These are phyloP conservation scores for Caerostris darwini DNA, from an alignment of 1,140 invertebrate species.

Conservation along the genomic window DNA sequence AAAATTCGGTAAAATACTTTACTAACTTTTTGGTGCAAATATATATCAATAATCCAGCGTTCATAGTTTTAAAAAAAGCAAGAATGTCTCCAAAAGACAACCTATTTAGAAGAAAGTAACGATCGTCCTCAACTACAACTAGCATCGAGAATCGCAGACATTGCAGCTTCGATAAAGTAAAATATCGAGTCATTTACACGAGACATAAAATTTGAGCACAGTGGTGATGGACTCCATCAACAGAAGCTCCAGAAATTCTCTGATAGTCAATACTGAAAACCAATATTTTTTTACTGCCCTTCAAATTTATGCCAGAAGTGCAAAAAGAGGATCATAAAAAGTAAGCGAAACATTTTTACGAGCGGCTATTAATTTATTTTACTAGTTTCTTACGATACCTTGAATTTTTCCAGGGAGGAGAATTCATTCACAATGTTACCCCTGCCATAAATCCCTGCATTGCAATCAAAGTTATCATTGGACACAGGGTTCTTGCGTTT, in stretches of 20 bases:
- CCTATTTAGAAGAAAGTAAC: neutral
- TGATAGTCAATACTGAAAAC: conserved; percentile 10
- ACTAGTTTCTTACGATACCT: neutral
- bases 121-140: neutral
- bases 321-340: neutral
- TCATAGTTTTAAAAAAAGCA: neutral
- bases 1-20: no score
- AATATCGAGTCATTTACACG: conserved; percentile 10
- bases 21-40: neutral
- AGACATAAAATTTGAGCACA: neutral
- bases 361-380: conserved; percentile 30
- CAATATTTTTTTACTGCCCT: conserved; percentile 13
- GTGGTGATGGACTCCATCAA: neutral
- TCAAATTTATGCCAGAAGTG: conserved; percentile 11
- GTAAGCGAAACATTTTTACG: neutral
- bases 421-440: neutral
- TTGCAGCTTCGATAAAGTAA: neutral
- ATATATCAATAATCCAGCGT: neutral
- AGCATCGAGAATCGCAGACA: neutral
- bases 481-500: neutral
- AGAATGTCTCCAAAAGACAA: neutral
- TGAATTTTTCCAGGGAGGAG: neutral
- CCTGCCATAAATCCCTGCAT: no score
- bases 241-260: neutral
- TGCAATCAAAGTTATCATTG: conserved; percentile 12